Evolutionary conservation across 2,113 vertebrate genomes (phyloP), one percentile per base, ranked within the genome.

Genomic region (Pedetes capensis): DNA sequence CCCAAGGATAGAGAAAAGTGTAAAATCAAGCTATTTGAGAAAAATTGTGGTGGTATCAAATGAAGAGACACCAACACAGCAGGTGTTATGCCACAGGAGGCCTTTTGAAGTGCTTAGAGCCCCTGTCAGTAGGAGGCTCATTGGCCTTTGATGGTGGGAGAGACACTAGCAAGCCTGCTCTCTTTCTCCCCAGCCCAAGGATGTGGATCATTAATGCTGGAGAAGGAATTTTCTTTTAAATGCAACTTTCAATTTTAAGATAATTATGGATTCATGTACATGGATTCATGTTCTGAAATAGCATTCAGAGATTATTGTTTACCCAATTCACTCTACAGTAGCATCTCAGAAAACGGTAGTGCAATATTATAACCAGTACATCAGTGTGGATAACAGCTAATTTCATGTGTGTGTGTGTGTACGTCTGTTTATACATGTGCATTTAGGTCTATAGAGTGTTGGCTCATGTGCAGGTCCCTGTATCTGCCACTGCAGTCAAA

Each of bases 261-360:
- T 64, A 79, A 47, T 87, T 72, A 3, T 55, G 53, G 18, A 53
- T 74, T 75, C 42, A 85, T 1, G 37, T 44, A 29, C 11, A 88
- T n/a, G n/a, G 63, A 11, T 78, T 78, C 71, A 78, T n/a, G n/a
- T n/a, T n/a, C n/a, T n/a, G 51, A 71, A 78, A 49, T 91, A 94
- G 49, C 42, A 16, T 32, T 29, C 12, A 71, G 75, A 39, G 4
- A 63, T 47, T 29, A 27, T 4, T 0, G 23, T 20, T 69, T 80
- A n/a, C 22, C 37, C 16, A 12, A 17, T 63, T 87, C 51, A 68
- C 20, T 88, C 1, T 49, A 55, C 79, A 32, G 18, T 34, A 80
- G 37, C 3, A 22, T 44, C 20, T 64, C 81, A 6, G 12, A 51
- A 79, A 79, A 80, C 57, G 4, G 17, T 42, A 68, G 39, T 37